These are phyloP conservation scores for Rotaria magnacalcarata DNA, from an alignment of 2,888 invertebrate species.

Conservation along the genomic window DNA sequence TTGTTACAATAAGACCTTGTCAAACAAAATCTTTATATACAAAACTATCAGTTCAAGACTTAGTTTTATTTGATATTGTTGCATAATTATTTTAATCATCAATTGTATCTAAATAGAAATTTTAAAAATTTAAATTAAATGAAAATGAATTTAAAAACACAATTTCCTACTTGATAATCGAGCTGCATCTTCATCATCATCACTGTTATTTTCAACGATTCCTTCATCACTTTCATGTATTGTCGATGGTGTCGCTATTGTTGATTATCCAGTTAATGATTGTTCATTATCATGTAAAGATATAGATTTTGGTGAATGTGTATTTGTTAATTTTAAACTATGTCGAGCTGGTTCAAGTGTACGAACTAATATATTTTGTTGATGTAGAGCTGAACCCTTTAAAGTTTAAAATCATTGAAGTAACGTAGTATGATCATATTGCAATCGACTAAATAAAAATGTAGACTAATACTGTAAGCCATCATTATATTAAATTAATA, in stretches of 20 bases:
- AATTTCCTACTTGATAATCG: neutral
- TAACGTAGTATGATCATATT: too few species aligned
- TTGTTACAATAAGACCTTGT: constrained; percentile 34
- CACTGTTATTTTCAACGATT: neutral
- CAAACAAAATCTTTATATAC: constrained; percentile 40
- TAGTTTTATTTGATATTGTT: constrained; percentile 14
- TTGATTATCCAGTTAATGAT: neutral
- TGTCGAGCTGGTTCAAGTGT: constrained; percentile 39
- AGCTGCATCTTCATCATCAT: constrained; percentile 23
- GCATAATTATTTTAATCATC: constrained; percentile 32
- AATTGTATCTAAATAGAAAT: neutral
- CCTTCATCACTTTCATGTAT: constrained; percentile 35
- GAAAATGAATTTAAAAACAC: neutral
- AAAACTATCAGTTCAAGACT: constrained; percentile 32
- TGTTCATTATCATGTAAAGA: neutral
- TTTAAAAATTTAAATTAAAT: neutral
- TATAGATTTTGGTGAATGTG: constrained; percentile 17
- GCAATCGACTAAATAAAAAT: too few species aligned
- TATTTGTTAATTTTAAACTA: neutral
- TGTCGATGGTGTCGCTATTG: constrained; percentile 5
- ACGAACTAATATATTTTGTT: constrained; percentile 16
- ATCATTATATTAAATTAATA: too few species aligned
- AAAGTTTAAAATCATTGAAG: neutral
- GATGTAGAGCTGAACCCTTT: neutral
- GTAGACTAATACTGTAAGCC: too few species aligned